Conservation (phyloP, 2,797 vertebrate species). For the Macroramphosus scolopax region DNA sequence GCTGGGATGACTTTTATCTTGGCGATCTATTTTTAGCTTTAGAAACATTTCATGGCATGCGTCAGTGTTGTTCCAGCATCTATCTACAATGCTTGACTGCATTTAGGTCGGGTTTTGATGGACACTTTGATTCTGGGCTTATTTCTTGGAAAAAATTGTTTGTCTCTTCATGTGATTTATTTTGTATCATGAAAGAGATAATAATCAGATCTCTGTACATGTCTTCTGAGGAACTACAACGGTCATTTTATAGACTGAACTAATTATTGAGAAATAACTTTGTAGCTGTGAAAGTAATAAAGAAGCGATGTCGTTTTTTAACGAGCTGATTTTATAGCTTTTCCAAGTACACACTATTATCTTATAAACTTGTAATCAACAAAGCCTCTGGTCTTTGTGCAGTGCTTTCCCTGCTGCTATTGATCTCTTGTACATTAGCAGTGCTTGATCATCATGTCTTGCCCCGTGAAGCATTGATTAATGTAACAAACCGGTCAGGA, state of each 20-base stretch:
- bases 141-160: no score
- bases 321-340: background rate
- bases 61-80: constrained; percentile 24
- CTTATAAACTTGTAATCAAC: constrained; percentile 49
- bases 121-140: no score
- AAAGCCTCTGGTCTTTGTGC: constrained; percentile 43
- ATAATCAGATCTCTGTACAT: no score
- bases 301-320: no score
- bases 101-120: no score
- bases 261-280: no score
- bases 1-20: constrained; percentile 59
- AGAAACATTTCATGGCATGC: constrained; percentile 38
- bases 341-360: constrained; percentile 30
- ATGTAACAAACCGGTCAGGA: constrained; percentile 53
- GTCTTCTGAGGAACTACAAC: no score
- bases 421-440: constrained; percentile 52
- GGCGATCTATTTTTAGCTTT: constrained; percentile 69
- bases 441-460: constrained; percentile 24
- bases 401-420: constrained; percentile 51
- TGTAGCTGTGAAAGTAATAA: no score
- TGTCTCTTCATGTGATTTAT: no score
- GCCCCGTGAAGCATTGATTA: constrained; percentile 23
- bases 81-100: constrained; percentile 6
- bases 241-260: no score
- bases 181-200: no score